These are phyloP conservation scores for Tachypleus tridentatus DNA, from an alignment of 1,140 invertebrate genomes.

Conservation along the genomic window DNA sequence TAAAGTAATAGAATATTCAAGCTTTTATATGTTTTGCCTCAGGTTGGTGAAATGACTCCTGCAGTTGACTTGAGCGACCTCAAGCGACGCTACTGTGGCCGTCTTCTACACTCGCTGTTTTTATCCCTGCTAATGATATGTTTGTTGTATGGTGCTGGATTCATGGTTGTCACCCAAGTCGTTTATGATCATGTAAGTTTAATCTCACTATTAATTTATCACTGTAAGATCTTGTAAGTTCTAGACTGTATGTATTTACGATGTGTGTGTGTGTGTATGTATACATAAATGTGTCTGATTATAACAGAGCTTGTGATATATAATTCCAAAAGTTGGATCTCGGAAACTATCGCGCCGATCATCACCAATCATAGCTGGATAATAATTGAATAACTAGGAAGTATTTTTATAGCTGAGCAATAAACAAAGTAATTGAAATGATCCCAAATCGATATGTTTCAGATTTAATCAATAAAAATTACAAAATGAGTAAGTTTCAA, in stretches of 20 bases:
- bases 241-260: constrained; percentile 2
- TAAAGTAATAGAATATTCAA: no score
- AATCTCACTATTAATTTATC: constrained; percentile 45
- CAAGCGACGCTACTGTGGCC: constrained; percentile 47
- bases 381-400: no score
- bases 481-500: no score
- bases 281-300: constrained; percentile 10
- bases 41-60: constrained; percentile 12
- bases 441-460: no score
- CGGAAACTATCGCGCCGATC: no score
- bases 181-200: constrained; percentile 65
- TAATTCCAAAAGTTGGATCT: constrained; percentile 16
- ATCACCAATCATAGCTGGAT: constrained; percentile 5
- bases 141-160: constrained; percentile 67
- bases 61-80: constrained; percentile 44
- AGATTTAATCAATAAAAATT: no score
- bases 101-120: constrained; percentile 50
- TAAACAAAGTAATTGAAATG: no score
- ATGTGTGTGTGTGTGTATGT: background rate
- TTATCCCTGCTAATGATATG: constrained; percentile 40
- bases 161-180: constrained; percentile 50
- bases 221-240: background rate
- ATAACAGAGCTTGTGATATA: constrained; percentile 1
- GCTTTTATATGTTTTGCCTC: no score
- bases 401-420: no score